Conservation (phyloP, 2,113 vertebrate species). For the Maccullochella peelii region DNA sequence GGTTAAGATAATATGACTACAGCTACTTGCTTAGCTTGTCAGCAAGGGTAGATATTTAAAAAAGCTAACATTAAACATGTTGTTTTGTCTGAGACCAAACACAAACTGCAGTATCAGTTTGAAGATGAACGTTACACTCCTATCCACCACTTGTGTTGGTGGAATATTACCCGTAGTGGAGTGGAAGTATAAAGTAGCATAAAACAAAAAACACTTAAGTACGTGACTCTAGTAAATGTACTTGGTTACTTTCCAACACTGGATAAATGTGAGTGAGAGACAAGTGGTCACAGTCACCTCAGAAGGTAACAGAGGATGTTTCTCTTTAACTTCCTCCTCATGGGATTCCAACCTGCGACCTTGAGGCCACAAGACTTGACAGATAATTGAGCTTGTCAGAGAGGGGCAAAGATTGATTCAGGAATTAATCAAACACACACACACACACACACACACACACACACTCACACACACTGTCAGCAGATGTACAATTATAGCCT, state of each 20-base stretch:
- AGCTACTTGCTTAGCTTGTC: too few species aligned
- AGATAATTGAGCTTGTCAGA: conserved; percentile 26
- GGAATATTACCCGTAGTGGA: neutral
- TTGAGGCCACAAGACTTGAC: neutral
- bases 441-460: neutral
- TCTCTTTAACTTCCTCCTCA: conserved; percentile 16
- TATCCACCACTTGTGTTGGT: too few species aligned
- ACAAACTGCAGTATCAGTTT: too few species aligned
- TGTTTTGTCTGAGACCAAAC: too few species aligned
- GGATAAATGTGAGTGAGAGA: neutral
- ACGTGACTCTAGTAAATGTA: neutral
- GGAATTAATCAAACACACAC: conserved; percentile 35
- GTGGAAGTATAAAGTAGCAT: neutral
- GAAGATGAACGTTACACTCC: too few species aligned
- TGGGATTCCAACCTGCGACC: neutral
- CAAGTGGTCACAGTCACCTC: neutral
- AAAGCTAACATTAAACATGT: too few species aligned
- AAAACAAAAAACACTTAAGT: neutral
- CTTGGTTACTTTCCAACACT: neutral
- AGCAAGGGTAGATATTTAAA: too few species aligned
- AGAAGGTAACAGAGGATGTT: neutral
- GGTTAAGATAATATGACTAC: too few species aligned
- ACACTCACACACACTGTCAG: neutral
- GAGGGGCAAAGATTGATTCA: conserved; percentile 15
- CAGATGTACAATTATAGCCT: conserved; percentile 32